These are phyloP conservation scores for Poecilia wingei DNA, from an alignment of 2,797 vertebrate species.

Conservation along the genomic window DNA sequence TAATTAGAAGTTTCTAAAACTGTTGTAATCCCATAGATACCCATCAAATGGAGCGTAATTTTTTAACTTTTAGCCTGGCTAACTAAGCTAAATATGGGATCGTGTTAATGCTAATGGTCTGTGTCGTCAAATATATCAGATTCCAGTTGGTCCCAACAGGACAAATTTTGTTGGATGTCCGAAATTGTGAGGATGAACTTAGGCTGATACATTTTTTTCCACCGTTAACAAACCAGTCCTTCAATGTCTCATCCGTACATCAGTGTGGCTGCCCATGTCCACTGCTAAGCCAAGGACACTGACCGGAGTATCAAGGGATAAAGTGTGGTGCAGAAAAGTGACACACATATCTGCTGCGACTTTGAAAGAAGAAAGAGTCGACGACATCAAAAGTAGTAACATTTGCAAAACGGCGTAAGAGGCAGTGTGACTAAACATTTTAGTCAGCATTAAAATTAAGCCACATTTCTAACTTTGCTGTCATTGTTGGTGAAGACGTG, in stretches of 20 bases:
- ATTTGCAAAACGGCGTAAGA: neutral
- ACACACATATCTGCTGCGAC: neutral
- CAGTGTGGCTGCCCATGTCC: neutral
- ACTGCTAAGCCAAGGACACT: neutral
- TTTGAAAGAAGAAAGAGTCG: neutral
- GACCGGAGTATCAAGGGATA: no score
- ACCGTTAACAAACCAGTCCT: neutral
- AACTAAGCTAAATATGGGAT: neutral
- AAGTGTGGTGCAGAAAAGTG: neutral
- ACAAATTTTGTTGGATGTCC: neutral
- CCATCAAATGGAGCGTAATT: neutral
- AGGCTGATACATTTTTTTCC: neutral
- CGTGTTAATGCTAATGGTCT: neutral
- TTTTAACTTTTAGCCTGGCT: neutral
- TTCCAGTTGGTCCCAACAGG: neutral
- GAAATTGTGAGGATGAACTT: neutral
- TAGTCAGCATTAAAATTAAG: neutral
- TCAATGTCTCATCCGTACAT: neutral
- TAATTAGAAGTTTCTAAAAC: neutral
- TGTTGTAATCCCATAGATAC: neutral
- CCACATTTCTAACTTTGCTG: neutral
- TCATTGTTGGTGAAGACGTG: neutral
- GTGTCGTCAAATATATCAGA: neutral
- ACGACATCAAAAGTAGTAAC: neutral
- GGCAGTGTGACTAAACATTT: neutral